Percentiles rank a stretch among this genome's conserved stretches.
phyloP scores from a whole-genome alignment of 2,888 invertebrate genomes.

The Xestia c-nigrum region DNA sequence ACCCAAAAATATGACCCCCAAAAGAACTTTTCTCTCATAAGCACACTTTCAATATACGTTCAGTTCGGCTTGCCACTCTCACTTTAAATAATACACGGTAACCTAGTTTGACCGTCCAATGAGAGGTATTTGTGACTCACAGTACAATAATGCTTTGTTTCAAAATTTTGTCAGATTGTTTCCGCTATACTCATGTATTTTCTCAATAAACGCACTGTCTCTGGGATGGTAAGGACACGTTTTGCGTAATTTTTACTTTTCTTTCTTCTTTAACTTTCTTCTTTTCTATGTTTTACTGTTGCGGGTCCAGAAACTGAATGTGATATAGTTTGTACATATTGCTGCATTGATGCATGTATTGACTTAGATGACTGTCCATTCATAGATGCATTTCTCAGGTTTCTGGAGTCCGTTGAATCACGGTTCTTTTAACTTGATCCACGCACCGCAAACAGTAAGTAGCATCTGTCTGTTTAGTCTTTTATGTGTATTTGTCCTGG shows the following conservation, averaged over 20 bases:
- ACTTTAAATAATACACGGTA: conserved; percentile 63
- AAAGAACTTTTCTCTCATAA: conserved; percentile 63
- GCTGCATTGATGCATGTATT: conserved; percentile 73
- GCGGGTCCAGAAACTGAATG: conserved; percentile 81
- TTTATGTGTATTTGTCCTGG: conserved; percentile 50
- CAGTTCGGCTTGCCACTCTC: conserved; percentile 71
- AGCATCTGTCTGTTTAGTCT: conserved; percentile 56
- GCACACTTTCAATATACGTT: conserved; percentile 70
- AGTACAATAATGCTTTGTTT: conserved; percentile 78
- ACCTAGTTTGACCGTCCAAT: conserved; percentile 51
- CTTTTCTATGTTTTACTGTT: conserved; percentile 75
- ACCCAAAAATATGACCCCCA: conserved; percentile 63
- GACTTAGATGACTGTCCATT: conserved; percentile 67
- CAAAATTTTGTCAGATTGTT: conserved; percentile 76
- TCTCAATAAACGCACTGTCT: conserved; percentile 84
- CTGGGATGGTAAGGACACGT: conserved; percentile 88
- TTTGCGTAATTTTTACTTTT: conserved; percentile 78
- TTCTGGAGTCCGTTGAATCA: conserved; percentile 79
- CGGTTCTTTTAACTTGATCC: conserved; percentile 80
- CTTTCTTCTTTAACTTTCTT: conserved; percentile 68
- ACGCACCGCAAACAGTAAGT: conserved; percentile 56
- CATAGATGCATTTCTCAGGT: conserved; percentile 73
- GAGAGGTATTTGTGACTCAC: conserved; percentile 71
- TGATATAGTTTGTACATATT: conserved; percentile 66
- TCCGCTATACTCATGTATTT: conserved; percentile 84